Evolutionary conservation across 2,113 vertebrate genomes (phyloP).

Genomic region (Sinocyclocheilus anshuiensis): DNA sequence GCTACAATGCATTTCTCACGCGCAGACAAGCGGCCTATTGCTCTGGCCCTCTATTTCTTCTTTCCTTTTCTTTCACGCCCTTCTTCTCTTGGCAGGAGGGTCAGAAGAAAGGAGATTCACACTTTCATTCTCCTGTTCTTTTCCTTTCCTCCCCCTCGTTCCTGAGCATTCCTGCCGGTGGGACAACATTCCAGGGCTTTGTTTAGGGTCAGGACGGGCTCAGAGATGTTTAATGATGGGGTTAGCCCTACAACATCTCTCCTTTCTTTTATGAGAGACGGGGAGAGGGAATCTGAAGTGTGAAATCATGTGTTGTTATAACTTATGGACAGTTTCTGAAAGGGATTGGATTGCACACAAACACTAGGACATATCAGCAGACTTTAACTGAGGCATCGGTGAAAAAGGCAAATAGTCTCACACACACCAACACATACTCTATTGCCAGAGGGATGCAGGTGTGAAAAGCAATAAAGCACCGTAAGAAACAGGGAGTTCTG

Average conservation of each 20-base stretch:
- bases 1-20: slow-evolving; percentile 50
- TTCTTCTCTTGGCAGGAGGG: slow-evolving; percentile 43
- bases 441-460: slow-evolving; percentile 48
- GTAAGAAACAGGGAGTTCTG: slow-evolving; percentile 36
- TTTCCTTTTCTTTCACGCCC: slow-evolving; percentile 56
- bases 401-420: slow-evolving; percentile 25
- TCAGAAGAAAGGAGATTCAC: slow-evolving; percentile 45
- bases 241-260: slow-evolving; percentile 36
- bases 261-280: slow-evolving; percentile 39
- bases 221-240: slow-evolving; percentile 53
- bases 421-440: neutral
- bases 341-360: slow-evolving; percentile 11
- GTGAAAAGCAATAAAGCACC: slow-evolving; percentile 41
- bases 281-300: slow-evolving; percentile 44
- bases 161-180: slow-evolving; percentile 64
- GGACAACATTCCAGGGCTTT: slow-evolving; percentile 55
- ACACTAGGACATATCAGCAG: slow-evolving; percentile 14
- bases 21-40: slow-evolving; percentile 36
- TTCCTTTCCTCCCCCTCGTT: slow-evolving; percentile 55
- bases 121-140: slow-evolving; percentile 42
- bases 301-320: slow-evolving; percentile 42
- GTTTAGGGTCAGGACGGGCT: slow-evolving; percentile 53
- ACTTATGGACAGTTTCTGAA: slow-evolving; percentile 25
- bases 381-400: slow-evolving; percentile 17
- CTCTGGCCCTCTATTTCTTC: slow-evolving; percentile 31